These are phyloP conservation scores for Calliphora vicina DNA, from an alignment of 1,140 invertebrate species.

Conservation along the genomic window DNA sequence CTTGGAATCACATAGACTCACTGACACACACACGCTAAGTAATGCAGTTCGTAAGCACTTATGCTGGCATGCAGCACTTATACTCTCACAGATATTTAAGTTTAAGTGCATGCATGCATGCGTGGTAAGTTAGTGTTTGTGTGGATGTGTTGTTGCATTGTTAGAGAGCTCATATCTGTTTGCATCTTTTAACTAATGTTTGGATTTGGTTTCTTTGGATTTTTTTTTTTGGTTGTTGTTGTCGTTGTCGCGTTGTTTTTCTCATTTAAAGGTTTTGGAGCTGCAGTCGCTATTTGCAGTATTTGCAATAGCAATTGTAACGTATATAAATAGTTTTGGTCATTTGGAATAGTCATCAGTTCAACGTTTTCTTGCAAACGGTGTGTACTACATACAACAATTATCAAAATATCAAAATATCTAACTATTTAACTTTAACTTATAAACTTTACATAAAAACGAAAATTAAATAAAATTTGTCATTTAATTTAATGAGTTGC, in stretches of 20 bases:
- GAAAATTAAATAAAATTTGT: too few species aligned
- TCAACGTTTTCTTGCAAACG: slow-evolving; percentile 41
- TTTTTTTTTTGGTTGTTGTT: not conserved
- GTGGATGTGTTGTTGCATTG: not conserved
- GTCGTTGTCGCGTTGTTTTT: not conserved
- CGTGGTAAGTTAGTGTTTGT: not conserved
- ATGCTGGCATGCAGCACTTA: not conserved
- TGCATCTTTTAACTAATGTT: slow-evolving; percentile 13
- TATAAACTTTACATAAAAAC: not conserved
- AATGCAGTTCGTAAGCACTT: not conserved
- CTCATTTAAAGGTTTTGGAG: slow-evolving; percentile 9
- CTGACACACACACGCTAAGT: not conserved
- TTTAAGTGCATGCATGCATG: not conserved
- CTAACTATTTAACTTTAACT: not conserved
- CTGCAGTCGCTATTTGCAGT: slow-evolving; percentile 3
- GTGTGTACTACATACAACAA: not conserved
- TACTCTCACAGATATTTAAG: too few species aligned
- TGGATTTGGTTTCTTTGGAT: not conserved
- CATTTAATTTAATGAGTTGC: too few species aligned
- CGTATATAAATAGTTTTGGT: slow-evolving; percentile 44
- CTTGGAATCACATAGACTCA: not conserved
- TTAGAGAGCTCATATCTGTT: not conserved
- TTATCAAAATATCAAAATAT: not conserved
- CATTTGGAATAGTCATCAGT: slow-evolving; percentile 41
- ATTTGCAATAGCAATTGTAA: slow-evolving; percentile 21